These are phyloP conservation scores for Asarcornis scutulata DNA, from an alignment of 2,113 vertebrate species.

Conservation along the genomic window DNA sequence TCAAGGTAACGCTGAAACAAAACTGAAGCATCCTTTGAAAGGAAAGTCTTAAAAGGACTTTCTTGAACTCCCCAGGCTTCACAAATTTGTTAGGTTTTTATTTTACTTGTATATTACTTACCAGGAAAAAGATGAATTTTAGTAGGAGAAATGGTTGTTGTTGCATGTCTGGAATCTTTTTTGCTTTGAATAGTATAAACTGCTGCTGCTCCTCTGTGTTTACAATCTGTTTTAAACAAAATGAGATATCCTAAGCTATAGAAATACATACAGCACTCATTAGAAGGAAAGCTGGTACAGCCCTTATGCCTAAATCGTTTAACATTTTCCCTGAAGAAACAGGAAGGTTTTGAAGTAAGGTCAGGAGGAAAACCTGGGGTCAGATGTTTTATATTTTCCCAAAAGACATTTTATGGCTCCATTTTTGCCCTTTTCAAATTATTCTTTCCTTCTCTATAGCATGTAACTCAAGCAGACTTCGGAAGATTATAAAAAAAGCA, in stretches of 20 bases:
- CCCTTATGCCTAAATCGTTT: not conserved
- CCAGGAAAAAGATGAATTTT: constrained; percentile 32
- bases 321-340: not conserved
- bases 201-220: not conserved
- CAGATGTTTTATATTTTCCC: not conserved
- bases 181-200: constrained; percentile 22
- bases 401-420: not conserved
- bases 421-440: not conserved
- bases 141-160: not conserved
- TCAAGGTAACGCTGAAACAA: not conserved
- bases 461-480: not conserved
- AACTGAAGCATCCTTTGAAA: not conserved
- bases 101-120: constrained; percentile 39
- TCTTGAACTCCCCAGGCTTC: not conserved
- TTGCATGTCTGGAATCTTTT: constrained; percentile 10
- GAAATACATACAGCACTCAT: not conserved
- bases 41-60: not conserved
- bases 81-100: not conserved
- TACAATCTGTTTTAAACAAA: constrained; percentile 67
- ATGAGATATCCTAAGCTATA: not conserved
- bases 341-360: not conserved
- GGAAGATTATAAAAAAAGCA: not conserved
- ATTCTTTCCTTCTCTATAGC: not conserved
- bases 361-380: not conserved
- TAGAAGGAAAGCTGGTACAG: not conserved